Evolutionary conservation across 2,888 invertebrate species (phyloP), one percentile per base, ranked within the genome.

Genomic region (Hemithea aestivaria): DNA sequence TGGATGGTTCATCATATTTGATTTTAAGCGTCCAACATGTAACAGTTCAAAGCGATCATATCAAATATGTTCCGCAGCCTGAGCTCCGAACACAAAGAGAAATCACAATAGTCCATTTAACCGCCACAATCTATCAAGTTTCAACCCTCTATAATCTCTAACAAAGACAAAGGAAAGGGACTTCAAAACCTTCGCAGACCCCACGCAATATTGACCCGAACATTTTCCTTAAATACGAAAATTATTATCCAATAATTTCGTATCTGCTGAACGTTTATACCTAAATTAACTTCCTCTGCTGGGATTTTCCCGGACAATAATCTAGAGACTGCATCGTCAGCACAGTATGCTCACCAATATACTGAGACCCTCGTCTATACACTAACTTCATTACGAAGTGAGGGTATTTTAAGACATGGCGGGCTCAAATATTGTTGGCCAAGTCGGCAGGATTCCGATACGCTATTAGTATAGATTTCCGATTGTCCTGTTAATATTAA

Each of bases 401-500:
- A 7, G 7, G 28, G 21, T 5, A 31, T 27, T 44, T 27, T 10
- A 43, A 39, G 21, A 25, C 20, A 10, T 20, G 20, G 5, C 22
- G 9, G 28, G 66, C 6, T 56, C 68, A 41, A 28, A 22, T 20
- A 51, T 51, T 7, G 35, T 10, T 66, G 62, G 73, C 12, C 42
- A 22, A 28, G 32, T 20, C 37, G 41, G 41, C 40, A 45, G 58
- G 61, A 66, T 63, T 61, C 60, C 58, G 51, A 62, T 61, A 58
- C 58, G 51, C 66, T 66, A 73, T 73, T 73, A 74, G 70, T 73
- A 71, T 67, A 66, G 66, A 66, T 73, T 68, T 66, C 58, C 66
- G 59, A 62, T 67, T 48, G 62, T 40, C 57, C 53, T 58, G 63
- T 64, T 64, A 62, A 64, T 68, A 62, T 58, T 57, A 58, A 62